Conservation (phyloP, 2,113 vertebrate species). For the Stegostoma tigrinum region DNA sequence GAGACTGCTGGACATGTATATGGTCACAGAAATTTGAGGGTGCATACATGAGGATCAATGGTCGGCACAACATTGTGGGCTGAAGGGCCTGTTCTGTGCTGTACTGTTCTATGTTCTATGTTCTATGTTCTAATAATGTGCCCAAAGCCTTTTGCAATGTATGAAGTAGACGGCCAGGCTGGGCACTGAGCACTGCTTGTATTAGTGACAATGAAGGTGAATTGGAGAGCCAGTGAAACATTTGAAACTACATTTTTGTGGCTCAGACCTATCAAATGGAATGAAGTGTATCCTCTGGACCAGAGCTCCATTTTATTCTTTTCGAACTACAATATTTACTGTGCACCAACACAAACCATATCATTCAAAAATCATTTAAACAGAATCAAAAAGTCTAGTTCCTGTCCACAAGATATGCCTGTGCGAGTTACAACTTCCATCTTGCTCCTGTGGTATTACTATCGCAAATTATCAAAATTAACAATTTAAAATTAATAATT, state of each 20-base stretch:
- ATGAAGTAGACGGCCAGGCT: neutral
- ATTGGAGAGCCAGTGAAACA: neutral
- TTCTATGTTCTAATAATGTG: too few species aligned
- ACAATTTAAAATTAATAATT: neutral
- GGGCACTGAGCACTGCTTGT: neutral
- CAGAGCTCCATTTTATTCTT: neutral
- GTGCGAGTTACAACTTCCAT: neutral
- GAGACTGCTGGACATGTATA: too few species aligned
- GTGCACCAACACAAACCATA: neutral
- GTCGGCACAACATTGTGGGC: too few species aligned
- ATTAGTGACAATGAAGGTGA: neutral
- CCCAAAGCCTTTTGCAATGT: neutral
- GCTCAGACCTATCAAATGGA: neutral
- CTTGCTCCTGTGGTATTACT: neutral
- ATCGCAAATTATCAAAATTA: neutral
- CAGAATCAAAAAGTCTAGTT: neutral
- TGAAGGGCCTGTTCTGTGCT: too few species aligned
- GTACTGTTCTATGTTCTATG: too few species aligned
- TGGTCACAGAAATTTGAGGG: too few species aligned
- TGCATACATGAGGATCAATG: too few species aligned
- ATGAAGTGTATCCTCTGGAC: neutral
- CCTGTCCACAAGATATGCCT: neutral
- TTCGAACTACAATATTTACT: neutral
- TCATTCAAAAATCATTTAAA: neutral
- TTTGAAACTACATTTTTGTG: neutral